Conservation (phyloP, 1,140 invertebrate genomes). For the Elymnias hypermnestra region DNA sequence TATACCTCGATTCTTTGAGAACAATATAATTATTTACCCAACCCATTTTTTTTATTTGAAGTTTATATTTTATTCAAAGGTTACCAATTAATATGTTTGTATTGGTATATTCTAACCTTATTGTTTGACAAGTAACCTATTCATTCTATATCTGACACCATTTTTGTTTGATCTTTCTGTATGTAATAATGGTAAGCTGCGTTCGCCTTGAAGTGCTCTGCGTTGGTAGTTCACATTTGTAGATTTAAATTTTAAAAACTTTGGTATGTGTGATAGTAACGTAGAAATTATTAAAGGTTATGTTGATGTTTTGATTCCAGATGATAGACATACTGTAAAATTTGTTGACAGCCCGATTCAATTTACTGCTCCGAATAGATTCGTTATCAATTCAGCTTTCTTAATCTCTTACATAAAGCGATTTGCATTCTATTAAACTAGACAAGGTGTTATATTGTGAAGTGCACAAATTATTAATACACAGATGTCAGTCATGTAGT, state of each 20-base stretch:
- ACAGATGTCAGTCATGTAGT: too few relatives aligned
- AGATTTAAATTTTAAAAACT: too few relatives aligned
- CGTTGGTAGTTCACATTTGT: background rate
- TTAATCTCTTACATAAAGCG: too few relatives aligned
- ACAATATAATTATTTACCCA: conserved; percentile 5
- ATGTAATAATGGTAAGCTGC: conserved; percentile 21
- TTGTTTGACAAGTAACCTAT: conserved; percentile 66
- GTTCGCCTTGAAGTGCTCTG: background rate
- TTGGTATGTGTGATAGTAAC: too few relatives aligned
- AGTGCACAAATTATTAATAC: background rate
- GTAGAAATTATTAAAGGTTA: too few relatives aligned
- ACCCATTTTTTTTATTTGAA: conserved; percentile 3
- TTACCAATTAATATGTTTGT: too few relatives aligned
- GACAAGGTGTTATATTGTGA: too few relatives aligned
- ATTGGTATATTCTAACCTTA: conserved; percentile 44
- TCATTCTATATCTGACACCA: conserved; percentile 48
- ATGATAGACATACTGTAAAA: conserved; percentile 35
- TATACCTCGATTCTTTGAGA: too few relatives aligned
- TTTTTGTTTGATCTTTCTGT: conserved; percentile 55
- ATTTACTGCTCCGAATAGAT: too few relatives aligned
- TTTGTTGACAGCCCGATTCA: conserved; percentile 29
- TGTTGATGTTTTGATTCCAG: conserved; percentile 71
- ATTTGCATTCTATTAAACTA: too few relatives aligned
- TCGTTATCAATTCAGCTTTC: too few relatives aligned
- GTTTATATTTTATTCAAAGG: too few relatives aligned